Percentiles rank a stretch among this genome's conserved stretches.
Evolutionary conservation across 37 sponge, comb jelly and placozoan genomes (phyloP).

Genomic region (Agelas oroides): DNA sequence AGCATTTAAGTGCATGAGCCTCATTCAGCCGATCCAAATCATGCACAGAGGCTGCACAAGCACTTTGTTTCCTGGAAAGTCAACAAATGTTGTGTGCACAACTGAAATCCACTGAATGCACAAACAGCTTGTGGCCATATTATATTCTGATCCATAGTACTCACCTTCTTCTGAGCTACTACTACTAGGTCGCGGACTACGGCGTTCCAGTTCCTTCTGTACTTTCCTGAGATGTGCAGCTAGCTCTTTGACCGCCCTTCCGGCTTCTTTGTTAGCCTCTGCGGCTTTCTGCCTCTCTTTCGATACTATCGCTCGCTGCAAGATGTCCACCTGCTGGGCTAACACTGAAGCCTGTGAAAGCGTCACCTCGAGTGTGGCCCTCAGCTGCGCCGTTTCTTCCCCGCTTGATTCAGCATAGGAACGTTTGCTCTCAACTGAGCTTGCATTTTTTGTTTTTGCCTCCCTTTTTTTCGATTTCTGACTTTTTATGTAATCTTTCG

Average conservation of each 20-base stretch:
- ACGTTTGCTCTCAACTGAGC: too few species aligned
- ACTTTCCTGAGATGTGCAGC: conserved; percentile 28
- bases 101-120: too few species aligned
- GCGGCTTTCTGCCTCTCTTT: background rate
- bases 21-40: too few species aligned
- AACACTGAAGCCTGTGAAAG: conserved; percentile 36
- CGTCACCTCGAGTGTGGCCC: conserved; percentile 21
- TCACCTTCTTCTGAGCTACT: too few species aligned
- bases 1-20: too few species aligned
- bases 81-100: too few species aligned
- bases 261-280: conserved; percentile 25
- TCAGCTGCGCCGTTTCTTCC: conserved; percentile 19
- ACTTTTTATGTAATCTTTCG: conserved; percentile 34
- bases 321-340: conserved; percentile 27
- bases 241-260: conserved; percentile 13
- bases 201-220: background rate
- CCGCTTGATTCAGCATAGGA: too few species aligned
- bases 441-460: background rate
- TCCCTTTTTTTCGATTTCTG: background rate
- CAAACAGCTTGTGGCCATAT: too few species aligned
- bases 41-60: too few species aligned
- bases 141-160: too few species aligned
- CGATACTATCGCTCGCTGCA: background rate
- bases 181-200: too few species aligned
- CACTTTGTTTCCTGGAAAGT: too few species aligned